Evolutionary conservation across 2,888 invertebrate species (phyloP).

Genomic region (Lordiphosa andalusiaca): DNA sequence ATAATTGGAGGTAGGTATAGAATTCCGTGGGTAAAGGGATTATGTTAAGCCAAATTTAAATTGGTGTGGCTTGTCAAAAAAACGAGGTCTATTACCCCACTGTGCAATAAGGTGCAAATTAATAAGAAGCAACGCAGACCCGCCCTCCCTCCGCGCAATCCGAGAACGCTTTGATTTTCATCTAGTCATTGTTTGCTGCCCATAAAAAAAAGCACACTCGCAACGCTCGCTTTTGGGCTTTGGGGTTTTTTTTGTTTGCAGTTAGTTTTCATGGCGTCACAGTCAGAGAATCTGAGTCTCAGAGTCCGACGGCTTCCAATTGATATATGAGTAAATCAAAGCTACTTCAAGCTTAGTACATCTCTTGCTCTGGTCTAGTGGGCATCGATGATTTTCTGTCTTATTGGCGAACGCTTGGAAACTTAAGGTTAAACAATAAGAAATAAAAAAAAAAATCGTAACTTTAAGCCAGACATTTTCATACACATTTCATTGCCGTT

Average conservation of each 20-base stretch:
- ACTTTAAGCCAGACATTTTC: slow-evolving; percentile 25
- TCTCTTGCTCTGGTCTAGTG: slow-evolving; percentile 53
- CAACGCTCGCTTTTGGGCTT: slow-evolving; percentile 29
- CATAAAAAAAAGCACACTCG: slow-evolving; percentile 45
- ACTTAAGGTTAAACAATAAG: slow-evolving; percentile 52
- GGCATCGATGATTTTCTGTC: slow-evolving; percentile 27
- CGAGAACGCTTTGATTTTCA: slow-evolving; percentile 47
- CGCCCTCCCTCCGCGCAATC: background rate
- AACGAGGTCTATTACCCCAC: no score
- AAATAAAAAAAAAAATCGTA: slow-evolving; percentile 22
- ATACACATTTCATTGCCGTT: slow-evolving; percentile 13
- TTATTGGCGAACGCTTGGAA: slow-evolving; percentile 31
- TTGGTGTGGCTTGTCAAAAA: no score
- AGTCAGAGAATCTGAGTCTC: slow-evolving; percentile 14
- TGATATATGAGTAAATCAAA: slow-evolving; percentile 71
- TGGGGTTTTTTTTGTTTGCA: slow-evolving; percentile 52
- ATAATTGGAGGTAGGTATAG: no score
- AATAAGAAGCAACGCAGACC: no score
- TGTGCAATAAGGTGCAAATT: no score
- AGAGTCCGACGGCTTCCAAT: slow-evolving; percentile 24
- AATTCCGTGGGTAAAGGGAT: no score
- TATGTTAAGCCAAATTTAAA: no score
- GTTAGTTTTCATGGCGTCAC: slow-evolving; percentile 57
- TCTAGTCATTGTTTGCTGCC: slow-evolving; percentile 63
- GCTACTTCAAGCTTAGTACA: slow-evolving; percentile 59